Evolutionary conservation across 2,888 invertebrate genomes (phyloP), one percentile per base, ranked within the genome.

Genomic region (Hypena proboscidalis): DNA sequence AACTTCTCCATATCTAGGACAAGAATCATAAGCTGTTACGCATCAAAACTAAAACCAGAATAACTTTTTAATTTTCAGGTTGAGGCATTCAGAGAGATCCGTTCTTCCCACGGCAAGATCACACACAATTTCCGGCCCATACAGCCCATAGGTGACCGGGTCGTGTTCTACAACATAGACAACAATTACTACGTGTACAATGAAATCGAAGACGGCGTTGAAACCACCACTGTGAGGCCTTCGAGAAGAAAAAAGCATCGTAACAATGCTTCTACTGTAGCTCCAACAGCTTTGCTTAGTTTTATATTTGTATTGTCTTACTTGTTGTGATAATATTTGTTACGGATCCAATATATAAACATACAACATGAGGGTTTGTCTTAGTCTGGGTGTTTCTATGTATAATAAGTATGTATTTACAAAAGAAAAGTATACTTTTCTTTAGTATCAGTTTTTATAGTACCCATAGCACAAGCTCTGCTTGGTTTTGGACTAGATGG

Each of bases 111-210:
- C 35, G 96, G 95, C 2, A 90, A 92, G 57, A 87, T 97, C 50
- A 94, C 93, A 0, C 95, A 96, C 72, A 97, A 97, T 80, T 96
- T 95, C 77, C 93, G 97, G 7, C 97, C 97, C 0, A 94, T 95
- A 19, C 96, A 97, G 70, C 95, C 96, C 0, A 85, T 96, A 0
- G 94, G 95, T 17, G 94, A 95, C 64, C 90, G 97, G 56, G 83
- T 85, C 0, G 93, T 95, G 0, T 93, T 87, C 70, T 93, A 93
- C 66, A 94, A 94, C 49, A 79, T 92, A 1, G 92, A 90, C 50
- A 84, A 62, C 56, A 89, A 74, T 38, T 90, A 90, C 58, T 89
- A 81, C 53, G 74, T 70, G 8, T 90, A 90, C 66, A 88, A 89
- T 52, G 88, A 88, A 49, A 63, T 90, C 1, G 90, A 89, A 27